Evolutionary conservation across 2,888 invertebrate genomes (phyloP), one percentile per base, ranked within the genome.

Genomic region (Aquatica leii): DNA sequence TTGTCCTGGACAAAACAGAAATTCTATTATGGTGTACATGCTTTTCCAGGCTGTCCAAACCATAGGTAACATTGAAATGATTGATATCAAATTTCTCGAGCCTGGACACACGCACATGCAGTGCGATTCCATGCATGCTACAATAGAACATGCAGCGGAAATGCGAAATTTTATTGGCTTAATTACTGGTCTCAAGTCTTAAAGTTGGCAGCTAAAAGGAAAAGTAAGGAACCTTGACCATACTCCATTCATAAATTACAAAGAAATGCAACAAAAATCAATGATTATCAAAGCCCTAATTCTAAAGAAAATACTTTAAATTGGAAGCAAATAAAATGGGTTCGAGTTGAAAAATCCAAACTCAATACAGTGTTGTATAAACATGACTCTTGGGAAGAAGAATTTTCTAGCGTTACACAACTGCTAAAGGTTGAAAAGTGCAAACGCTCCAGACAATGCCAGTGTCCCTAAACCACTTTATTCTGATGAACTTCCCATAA

Each of bases 291-390:
- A n/a, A n/a, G n/a, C n/a, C n/a, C n/a, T n/a, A n/a, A n/a, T n/a
- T n/a, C n/a, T n/a, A n/a, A n/a, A n/a, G n/a, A n/a, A n/a, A n/a
- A n/a, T n/a, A n/a, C n/a, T n/a, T n/a, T 40, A 40, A 40, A 40
- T 40, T 40, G 14, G 40, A 40, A 40, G n/a, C 40, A 40, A 40
- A 12, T 40, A 8, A 40, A 40, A 40, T 40, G 40, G 40, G n/a
- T 40, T 40, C 40, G 40, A 40, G 40, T 14, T 8, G 40, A 40
- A 14, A 40, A 40, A 40, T 11, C n/a, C 40, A 40, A 40, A 40
- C 40, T 14, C 3, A 40, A n/a, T n/a, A n/a, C n/a, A n/a, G n/a
- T n/a, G n/a, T n/a, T n/a, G n/a, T n/a, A n/a, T n/a, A n/a, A n/a
- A 40, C 3, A 40, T 40, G 40, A 4, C 3, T 11, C 3, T 4